Evolutionary conservation across 2,888 invertebrate species (phyloP).

Genomic region (Phyto melanocephala): DNA sequence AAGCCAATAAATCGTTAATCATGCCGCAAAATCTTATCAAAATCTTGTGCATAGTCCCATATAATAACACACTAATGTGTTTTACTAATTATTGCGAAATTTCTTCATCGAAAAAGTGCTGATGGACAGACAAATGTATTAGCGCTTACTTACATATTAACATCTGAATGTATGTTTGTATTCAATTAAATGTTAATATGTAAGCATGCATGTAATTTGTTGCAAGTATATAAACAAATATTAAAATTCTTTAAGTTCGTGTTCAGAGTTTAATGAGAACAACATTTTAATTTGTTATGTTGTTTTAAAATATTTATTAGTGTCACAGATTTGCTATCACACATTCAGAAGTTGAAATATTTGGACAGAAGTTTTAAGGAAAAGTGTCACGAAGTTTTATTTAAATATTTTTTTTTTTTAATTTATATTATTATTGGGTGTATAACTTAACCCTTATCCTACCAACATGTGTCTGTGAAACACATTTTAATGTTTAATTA

Average conservation of each 20-base stretch:
- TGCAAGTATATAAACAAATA: background rate
- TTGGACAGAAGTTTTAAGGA: background rate
- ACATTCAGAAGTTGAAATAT: background rate
- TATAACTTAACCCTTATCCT: too few relatives aligned
- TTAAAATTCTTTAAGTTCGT: constrained; percentile 5
- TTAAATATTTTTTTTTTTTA: background rate
- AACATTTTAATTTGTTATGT: constrained; percentile 12
- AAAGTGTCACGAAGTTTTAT: background rate
- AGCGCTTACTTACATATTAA: background rate
- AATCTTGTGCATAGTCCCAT: constrained; percentile 49
- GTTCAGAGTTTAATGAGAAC: constrained; percentile 10
- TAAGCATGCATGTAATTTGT: background rate
- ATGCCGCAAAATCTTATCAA: constrained; percentile 48
- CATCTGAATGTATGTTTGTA: background rate
- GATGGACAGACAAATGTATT: background rate
- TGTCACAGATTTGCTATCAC: background rate
- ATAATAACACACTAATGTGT: constrained; percentile 42
- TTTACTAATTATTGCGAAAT: constrained; percentile 52
- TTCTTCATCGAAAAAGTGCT: constrained; percentile 20
- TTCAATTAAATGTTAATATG: constrained; percentile 1
- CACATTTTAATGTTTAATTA: too few relatives aligned
- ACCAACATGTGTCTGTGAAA: too few relatives aligned
- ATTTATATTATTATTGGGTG: too few relatives aligned
- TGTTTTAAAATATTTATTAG: constrained; percentile 3
- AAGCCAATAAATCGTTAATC: constrained; percentile 52